Evolutionary conservation across 2,888 invertebrate genomes (phyloP), one percentile per base, ranked within the genome.

Genomic region (Phorcus lineatus): DNA sequence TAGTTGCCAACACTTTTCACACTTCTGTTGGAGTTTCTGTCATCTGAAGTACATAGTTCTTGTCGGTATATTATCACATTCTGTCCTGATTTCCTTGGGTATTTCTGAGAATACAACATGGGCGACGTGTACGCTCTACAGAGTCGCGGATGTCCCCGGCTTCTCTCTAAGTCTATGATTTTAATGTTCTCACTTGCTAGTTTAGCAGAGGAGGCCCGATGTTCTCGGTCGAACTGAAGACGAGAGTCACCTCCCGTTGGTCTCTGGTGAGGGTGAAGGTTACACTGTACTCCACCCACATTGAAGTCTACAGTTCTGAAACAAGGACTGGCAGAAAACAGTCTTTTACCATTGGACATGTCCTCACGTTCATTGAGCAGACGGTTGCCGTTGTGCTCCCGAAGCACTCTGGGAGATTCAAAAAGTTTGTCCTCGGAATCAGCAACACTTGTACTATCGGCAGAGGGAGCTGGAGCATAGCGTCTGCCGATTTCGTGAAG

Each of bases 401-500:
- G 28, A 19, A 70, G 70, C 16, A 36, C 70, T 19, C 70, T 31
- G 70, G 70, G 36, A 36, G 70, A 19, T 16, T 70, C 70, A 17
- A 70, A 11, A 31, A 36, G 19, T 13, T n/a, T 36, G 24, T 76
- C 55, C 24, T 55, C 76, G n/a, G 36, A 28, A 28, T 76, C 76
- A 31, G 24, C 54, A 17, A 28, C 31, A n/a, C 31, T 55, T 36
- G 54, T 36, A 76, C 36, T 55, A 7, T 55, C 55, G 9, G 55
- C 54, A 17, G 76, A 28, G 17, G 76, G n/a, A n/a, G 28, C 17
- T 16, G 53, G 28, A 6, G 31, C 76, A 55, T 55, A 55, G 9
- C 76, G 55, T 76, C 76, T 76, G 76, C 76, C 55, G 22, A 76
- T 76, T 28, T 76, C 76, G n/a, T 76, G 76, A 19, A 76, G 31